phyloP scores from a whole-genome alignment of 2,113 vertebrate species.

The Ageneiosus marmoratus region DNA sequence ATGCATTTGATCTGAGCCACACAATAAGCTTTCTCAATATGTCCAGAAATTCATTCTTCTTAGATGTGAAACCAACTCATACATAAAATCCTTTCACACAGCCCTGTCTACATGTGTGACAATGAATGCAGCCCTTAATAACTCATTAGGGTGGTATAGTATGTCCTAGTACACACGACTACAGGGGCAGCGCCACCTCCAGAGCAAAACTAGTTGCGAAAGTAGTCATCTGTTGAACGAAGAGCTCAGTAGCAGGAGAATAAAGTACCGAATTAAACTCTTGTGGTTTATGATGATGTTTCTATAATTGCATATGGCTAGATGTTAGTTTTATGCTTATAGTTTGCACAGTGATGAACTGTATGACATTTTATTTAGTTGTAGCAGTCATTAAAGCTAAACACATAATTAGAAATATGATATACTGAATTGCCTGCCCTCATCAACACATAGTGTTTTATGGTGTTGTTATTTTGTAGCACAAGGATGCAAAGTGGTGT shows the following conservation, averaged over 20 bases:
- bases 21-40: conserved; percentile 18
- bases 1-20: conserved; percentile 27
- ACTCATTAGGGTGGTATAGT: conserved; percentile 24
- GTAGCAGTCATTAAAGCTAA: conserved; percentile 29
- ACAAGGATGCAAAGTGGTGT: conserved; percentile 29
- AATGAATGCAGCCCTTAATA: conserved; percentile 7
- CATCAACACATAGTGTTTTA: conserved; percentile 23
- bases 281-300: conserved; percentile 22
- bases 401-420: conserved; percentile 35
- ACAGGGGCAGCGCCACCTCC: background rate
- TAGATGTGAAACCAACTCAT: conserved; percentile 6
- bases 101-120: conserved; percentile 3
- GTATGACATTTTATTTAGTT: background rate
- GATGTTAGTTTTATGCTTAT: background rate
- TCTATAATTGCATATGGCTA: conserved; percentile 21
- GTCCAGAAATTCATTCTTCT: conserved; percentile 4
- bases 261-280: background rate
- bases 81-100: conserved; percentile 11
- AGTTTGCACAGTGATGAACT: conserved; percentile 1
- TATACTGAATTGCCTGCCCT: background rate
- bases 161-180: conserved; percentile 6
- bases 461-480: conserved; percentile 31
- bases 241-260: conserved; percentile 14
- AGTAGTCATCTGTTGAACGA: conserved; percentile 29
- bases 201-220: conserved; percentile 5